Percentiles rank a stretch among this genome's conserved stretches.
Evolutionary conservation across 2,797 vertebrate species (phyloP).

Genomic region (Aselliscus stoliczkanus): DNA sequence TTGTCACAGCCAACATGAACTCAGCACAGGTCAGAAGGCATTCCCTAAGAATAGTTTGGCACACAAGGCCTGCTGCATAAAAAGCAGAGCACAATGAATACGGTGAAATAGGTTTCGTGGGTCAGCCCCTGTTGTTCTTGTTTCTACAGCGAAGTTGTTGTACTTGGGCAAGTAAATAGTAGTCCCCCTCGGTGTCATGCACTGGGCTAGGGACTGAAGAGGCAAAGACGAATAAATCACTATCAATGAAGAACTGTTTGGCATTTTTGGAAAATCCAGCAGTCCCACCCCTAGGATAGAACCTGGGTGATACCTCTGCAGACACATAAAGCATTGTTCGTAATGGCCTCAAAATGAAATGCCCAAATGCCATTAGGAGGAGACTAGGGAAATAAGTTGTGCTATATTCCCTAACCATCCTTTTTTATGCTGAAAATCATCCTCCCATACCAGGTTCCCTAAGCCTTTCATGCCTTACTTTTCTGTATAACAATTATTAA

Average conservation of each 20-base stretch:
- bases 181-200: neutral
- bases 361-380: neutral
- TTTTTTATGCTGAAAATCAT: neutral
- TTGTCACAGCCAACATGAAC: neutral
- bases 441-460: neutral
- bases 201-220: neutral
- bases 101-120: rapidly evolving
- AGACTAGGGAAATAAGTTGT: neutral
- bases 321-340: neutral
- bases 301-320: neutral
- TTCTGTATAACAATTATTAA: neutral
- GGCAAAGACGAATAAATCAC: neutral
- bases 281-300: neutral
- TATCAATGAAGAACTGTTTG: neutral
- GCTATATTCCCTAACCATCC: neutral
- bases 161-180: neutral
- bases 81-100: neutral
- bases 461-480: neutral
- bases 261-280: neutral
- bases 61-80: neutral
- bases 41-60: neutral
- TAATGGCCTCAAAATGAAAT: neutral
- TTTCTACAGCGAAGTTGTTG: neutral
- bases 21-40: neutral
- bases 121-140: neutral